Evolutionary conservation across 1,140 invertebrate genomes (phyloP), one percentile per base, ranked within the genome.

Genomic region (Drepana arcuata): DNA sequence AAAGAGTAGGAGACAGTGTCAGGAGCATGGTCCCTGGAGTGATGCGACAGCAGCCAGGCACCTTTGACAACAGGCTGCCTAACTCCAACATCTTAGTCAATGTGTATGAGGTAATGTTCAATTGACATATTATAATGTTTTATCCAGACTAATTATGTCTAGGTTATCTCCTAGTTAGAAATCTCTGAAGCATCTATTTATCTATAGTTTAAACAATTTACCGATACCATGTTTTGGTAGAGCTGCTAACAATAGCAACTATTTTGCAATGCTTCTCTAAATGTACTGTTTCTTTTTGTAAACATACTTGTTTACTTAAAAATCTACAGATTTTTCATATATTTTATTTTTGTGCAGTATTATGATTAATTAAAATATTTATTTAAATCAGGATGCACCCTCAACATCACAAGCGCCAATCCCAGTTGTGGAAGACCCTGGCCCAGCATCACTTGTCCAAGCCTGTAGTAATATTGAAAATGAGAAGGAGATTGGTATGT

Each of bases 401-500:
- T 81, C 77, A 41, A 81, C 77, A 21, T 81, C 77, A 12, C 64
- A 57, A 41, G 55, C 35, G 3, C 32, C 32, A n/a, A 44, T 72
- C 2, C 65, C 66, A 14, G 44, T 57, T 2, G 56, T 48, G 7
- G 72, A 78, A 36, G 64, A 71, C 12, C 67, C 73, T 12, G 75
- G 70, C 1, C 67, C 70, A 7, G 59, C 65, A 12, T 84, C 82
- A 23, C 33, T 83, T 33, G 62, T 84, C 3, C 77, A 84, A 38
- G 57, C 70, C 3, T 77, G 59, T 33, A 46, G 48, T 34, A 74
- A 77, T 49, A 48, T 73, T 16, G 79, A 84, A 34, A 84, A 84
- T 48, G 67, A 84, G 34, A 81, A 72, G 37, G 83, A 84, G 70
- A 62, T 84, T 34, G 83, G 83, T 7, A 75, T 84, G 5, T 84